A percentile compares a stretch with the other conserved stretches of the same genome.
Evolutionary conservation across 2,113 vertebrate species (phyloP).

Genomic region (Cavia porcellus): DNA sequence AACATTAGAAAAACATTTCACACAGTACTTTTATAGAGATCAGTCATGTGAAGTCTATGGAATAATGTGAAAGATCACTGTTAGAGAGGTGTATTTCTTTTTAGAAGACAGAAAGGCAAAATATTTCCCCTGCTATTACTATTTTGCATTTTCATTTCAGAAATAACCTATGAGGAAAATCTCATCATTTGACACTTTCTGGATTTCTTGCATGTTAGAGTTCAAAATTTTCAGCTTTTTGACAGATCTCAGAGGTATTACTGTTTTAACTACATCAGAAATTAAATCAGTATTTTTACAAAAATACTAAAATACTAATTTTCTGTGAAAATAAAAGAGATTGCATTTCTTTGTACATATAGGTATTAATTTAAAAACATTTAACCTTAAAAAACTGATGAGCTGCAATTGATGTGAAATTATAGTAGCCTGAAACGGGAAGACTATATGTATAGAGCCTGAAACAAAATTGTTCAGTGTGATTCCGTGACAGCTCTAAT

Average conservation of each 20-base stretch:
- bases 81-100: conserved; percentile 27
- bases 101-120: neutral
- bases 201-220: neutral
- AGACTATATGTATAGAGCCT: neutral
- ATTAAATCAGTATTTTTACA: neutral
- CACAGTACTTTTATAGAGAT: neutral
- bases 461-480: neutral
- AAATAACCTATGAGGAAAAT: neutral
- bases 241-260: neutral
- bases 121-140: neutral
- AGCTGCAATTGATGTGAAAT: neutral
- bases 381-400: neutral
- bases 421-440: neutral
- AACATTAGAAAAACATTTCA: neutral
- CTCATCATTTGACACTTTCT: neutral
- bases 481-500: neutral
- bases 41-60: neutral
- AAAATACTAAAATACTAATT: neutral
- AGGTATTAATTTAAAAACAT: neutral
- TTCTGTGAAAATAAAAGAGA: neutral
- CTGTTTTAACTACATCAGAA: neutral
- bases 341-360: neutral
- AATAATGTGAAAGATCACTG: neutral
- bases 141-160: neutral
- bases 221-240: neutral